Conservation (phyloP, 2,888 invertebrate species). For the Andrena hattorfiana region DNA sequence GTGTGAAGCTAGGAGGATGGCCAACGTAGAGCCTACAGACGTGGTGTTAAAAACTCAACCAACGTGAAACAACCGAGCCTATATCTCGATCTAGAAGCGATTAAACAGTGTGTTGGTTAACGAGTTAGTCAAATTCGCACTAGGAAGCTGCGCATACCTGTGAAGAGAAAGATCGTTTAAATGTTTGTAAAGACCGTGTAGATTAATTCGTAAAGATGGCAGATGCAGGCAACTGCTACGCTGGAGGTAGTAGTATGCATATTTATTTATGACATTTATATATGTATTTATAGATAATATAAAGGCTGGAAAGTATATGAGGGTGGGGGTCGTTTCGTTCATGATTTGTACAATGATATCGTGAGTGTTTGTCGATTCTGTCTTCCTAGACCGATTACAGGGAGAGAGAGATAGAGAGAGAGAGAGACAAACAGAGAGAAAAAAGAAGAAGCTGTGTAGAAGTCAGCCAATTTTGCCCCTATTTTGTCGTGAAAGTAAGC, state of each 20-base stretch:
- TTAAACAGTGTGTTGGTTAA: conserved; percentile 72
- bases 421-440: not conserved
- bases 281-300: conserved; percentile 23
- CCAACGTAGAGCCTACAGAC: conserved; percentile 37
- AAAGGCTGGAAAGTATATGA: not conserved
- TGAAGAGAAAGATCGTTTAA: conserved; percentile 77
- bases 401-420: conserved; percentile 19
- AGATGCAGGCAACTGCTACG: conserved; percentile 57
- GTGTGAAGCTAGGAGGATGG: conserved; percentile 7
- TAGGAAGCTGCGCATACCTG: conserved; percentile 81
- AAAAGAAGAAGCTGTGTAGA: conserved; percentile 57
- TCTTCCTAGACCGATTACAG: conserved; percentile 23
- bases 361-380: conserved; percentile 41
- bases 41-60: conserved; percentile 15
- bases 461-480: conserved; percentile 42
- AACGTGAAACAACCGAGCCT: conserved; percentile 69
- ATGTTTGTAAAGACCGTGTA: conserved; percentile 64
- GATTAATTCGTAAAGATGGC: conserved; percentile 41
- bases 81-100: conserved; percentile 76
- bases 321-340: conserved; percentile 43
- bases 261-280: conserved; percentile 25
- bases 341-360: conserved; percentile 76
- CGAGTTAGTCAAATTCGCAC: conserved; percentile 77
- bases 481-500: conserved; percentile 48
- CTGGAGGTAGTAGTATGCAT: conserved; percentile 42